Conservation (phyloP, 2,797 vertebrate species). For the Halcyon badia region DNA sequence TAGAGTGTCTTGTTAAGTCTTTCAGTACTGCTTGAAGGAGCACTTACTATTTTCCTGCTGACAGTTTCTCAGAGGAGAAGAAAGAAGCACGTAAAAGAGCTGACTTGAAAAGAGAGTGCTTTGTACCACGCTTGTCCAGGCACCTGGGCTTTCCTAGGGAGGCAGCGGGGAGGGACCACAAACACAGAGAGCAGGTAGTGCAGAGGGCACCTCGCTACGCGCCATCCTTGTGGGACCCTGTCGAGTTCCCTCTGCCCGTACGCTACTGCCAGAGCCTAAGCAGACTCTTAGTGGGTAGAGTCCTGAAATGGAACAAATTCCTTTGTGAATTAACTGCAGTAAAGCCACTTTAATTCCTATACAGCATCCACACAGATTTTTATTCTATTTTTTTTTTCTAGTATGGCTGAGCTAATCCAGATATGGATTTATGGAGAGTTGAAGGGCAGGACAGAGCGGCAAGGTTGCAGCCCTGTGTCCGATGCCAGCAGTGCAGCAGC, state of each 20-base stretch:
- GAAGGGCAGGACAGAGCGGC: constrained; percentile 48
- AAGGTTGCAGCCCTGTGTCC: neutral
- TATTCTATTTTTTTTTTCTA: neutral
- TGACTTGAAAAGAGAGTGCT: neutral
- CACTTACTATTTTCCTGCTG: neutral
- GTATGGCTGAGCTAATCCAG: constrained; percentile 44
- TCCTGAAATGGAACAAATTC: neutral
- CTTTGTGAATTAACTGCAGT: neutral
- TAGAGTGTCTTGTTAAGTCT: neutral
- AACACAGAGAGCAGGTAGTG: neutral
- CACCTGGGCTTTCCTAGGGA: neutral
- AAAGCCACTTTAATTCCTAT: constrained; percentile 45
- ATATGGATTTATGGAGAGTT: neutral
- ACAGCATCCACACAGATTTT: neutral
- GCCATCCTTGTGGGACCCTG: neutral
- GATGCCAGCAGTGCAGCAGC: neutral
- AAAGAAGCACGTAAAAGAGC: neutral
- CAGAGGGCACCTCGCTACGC: neutral
- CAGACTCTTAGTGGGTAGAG: neutral
- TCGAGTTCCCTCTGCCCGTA: rapidly evolving
- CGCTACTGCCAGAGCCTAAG: rapidly evolving
- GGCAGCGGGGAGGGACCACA: neutral
- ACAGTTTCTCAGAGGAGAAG: neutral
- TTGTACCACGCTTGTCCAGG: neutral
- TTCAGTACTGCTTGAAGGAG: neutral